Base-by-base conservation (phyloP, 92 coral and sea anemone species). In the Paragorgia papillata region DNA sequence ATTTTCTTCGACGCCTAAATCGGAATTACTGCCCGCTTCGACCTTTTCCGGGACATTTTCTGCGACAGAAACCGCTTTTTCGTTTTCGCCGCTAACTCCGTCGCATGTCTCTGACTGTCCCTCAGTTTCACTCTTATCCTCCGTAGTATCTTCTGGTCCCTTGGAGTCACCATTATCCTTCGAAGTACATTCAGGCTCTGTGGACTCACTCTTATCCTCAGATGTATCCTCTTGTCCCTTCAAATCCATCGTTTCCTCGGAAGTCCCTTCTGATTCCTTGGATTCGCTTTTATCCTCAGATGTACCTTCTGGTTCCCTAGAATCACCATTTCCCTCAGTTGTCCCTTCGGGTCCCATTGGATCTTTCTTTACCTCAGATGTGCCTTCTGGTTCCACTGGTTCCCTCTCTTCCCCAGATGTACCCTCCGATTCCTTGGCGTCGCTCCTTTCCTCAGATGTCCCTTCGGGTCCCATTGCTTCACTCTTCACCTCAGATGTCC, bases 401-500 rank as follows among this genome's bases (percentile, higher is more conserved):
- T 32, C 62, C n/a, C 40, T n/a, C 79, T 8, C 35, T 40, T 34
- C 19, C 31, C 34, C 58, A 21, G 74, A 26, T 21, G 59, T 25
- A 25, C 35, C 33, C 34, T 2, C 19, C 25, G 2, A 25, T 27
- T 50, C 62, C 30, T 27, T 27, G 9, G 24, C 20, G 34, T 7
- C 62, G 34, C 62, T 57, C 9, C 18, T 31, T 8, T 49, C 49
- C 10, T 41, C 46, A 22, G 14, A 33, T 33, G 24, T 30, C 22
- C 24, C 62, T 82, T 62, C 29, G 35, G 46, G 9, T 48, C 13
- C 78, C 15, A 24, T 50, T n/a, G 39, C 68, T 21, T 13, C 37
- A 57, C 20, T 57, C 53, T 0, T 68, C 25, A n/a, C 75, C 78
- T 66, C 80, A 20, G 41, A 22, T 57, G 20, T 55, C 59, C 57